Conservation (phyloP, 2,113 vertebrate genomes). For the Plecturocebus donacophilus region DNA sequence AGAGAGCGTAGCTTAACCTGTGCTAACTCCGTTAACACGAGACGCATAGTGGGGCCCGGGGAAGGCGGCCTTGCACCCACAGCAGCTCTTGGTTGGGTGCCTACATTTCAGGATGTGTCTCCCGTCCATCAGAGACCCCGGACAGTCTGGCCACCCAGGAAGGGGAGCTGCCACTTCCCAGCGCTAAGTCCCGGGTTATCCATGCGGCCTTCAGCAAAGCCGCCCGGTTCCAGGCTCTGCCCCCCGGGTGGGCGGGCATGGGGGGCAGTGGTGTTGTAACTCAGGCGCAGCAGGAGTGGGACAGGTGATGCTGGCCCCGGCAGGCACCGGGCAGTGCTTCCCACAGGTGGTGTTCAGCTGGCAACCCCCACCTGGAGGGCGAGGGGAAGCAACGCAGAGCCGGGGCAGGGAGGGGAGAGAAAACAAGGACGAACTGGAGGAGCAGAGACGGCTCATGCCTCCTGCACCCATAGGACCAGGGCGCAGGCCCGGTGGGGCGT, state of each 20-base stretch:
- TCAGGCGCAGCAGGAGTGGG: background rate
- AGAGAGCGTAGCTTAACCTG: background rate
- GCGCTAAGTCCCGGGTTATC: background rate
- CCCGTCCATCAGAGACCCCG: background rate
- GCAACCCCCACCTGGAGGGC: background rate
- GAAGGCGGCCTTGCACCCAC: background rate
- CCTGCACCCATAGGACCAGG: background rate
- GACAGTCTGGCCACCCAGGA: background rate
- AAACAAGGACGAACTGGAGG: background rate
- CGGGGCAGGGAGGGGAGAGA: background rate
- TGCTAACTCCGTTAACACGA: background rate
- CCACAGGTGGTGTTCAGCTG: background rate
- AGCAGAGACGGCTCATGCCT: accelerated
- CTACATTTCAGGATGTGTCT: background rate
- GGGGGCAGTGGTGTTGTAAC: background rate
- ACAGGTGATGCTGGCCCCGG: background rate
- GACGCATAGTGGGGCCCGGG: accelerated
- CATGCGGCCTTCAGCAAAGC: background rate
- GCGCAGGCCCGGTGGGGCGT: too few species aligned
- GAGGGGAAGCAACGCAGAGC: background rate
- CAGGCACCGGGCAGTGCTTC: background rate
- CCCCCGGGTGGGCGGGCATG: accelerated
- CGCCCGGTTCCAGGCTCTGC: accelerated
- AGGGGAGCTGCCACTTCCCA: background rate
- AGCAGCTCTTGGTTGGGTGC: background rate